These are phyloP conservation scores for Cladopsammia gracilis DNA, from an alignment of 64 coral and sea anemone species.

Conservation along the genomic window DNA sequence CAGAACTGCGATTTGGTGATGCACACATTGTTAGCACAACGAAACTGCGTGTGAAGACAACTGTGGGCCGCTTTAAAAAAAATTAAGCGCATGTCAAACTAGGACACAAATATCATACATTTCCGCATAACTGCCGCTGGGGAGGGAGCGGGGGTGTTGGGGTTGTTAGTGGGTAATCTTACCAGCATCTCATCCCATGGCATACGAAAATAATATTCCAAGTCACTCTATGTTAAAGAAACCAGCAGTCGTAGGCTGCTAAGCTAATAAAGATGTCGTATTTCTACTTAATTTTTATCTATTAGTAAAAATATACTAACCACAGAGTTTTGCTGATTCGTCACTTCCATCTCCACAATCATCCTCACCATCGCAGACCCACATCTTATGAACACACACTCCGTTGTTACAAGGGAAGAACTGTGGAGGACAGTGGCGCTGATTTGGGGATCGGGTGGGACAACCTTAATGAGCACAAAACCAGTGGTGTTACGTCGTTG, in stretches of 20 bases:
- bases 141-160: too few species aligned
- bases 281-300: too few species aligned
- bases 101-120: too few species aligned
- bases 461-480: constrained; percentile 59
- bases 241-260: too few species aligned
- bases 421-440: constrained; percentile 50
- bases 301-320: constrained; percentile 53
- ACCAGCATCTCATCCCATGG: too few species aligned
- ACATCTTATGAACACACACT: constrained; percentile 75
- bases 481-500: too few species aligned
- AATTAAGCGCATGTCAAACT: background rate
- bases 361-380: constrained; percentile 89
- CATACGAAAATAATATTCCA: too few species aligned
- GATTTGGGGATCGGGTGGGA: constrained; percentile 30
- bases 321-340: constrained; percentile 61
- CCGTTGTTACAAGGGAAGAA: constrained; percentile 71
- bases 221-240: too few species aligned
- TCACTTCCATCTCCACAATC: constrained; percentile 92
- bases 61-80: constrained; percentile 45
- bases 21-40: constrained; percentile 64
- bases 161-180: too few species aligned
- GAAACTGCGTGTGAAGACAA: constrained; percentile 64
- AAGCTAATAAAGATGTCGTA: too few species aligned
- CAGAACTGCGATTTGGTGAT: constrained; percentile 82
- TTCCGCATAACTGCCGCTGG: too few species aligned